Base-by-base conservation (phyloP, 2,113 vertebrate genomes). In the Periophthalmodon schlosseri region DNA sequence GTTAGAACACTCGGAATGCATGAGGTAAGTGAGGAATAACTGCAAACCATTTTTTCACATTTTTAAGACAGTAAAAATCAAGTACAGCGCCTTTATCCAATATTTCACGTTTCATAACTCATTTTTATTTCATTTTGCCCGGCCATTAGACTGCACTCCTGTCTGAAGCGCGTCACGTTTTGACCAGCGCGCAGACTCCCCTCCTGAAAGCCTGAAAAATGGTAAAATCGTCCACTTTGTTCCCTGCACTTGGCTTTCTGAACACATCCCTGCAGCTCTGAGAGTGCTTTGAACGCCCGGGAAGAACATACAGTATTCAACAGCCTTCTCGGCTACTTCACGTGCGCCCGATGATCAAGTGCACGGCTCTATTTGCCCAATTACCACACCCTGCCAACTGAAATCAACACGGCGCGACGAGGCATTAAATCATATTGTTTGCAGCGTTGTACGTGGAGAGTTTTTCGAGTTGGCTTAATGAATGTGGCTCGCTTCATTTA, bases 231-330 rank as follows among this genome's bases (percentile, higher is more conserved):
- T 49, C 74, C 84, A 82, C 50, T 7, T 61, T 75, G 80, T 82
- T 57, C 80, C 80, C 60, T 13, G 34, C 74, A 74, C 52, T 76
- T 70, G 70, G 70, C 77, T 79, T 20, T 33, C 3, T 75, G 49
- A 73, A 68, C n/a, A n/a, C 46, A 66, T 70, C 65, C 52, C 71
- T 21, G 44, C 54, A 63, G 70, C 54, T 77, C 58, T 67, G 66
- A 81, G 77, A 69, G 69, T 34, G n/a, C 70, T 83, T 44, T 10
- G 39, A 44, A 44, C 39, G 39, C 39, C 39, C 7, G 8, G 9
- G 39, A 44, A 44, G 10, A 44, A 79, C 81, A 83, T 79, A 82
- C 79, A 84, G 69, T 87, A 83, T 77, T 80, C 78, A 84, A 16
- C 21, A 6, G 2, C 28, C 70, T 46, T 74, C 75, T 76, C 69